Conservation (phyloP, 2,797 vertebrate genomes). For the Petrocephalus sullivani region DNA sequence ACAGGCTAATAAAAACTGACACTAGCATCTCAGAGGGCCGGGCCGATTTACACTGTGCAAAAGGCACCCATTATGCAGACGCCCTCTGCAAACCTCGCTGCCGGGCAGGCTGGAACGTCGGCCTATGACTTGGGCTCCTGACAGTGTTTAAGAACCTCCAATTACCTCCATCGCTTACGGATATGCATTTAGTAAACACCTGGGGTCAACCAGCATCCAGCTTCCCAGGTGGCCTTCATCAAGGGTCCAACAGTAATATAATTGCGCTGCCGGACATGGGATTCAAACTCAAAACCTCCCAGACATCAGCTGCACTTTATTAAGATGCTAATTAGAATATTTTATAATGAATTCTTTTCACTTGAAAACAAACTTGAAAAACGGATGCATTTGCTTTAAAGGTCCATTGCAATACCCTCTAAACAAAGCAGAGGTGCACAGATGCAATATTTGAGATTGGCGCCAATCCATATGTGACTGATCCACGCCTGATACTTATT, state of each 20-base stretch:
- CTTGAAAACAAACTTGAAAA: background rate
- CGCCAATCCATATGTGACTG: background rate
- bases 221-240: background rate
- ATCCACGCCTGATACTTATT: background rate
- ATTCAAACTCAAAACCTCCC: background rate
- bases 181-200: background rate
- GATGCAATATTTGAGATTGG: background rate
- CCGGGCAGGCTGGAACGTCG: no score
- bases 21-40: constrained; percentile 39
- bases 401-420: background rate
- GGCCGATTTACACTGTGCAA: background rate
- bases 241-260: background rate
- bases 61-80: background rate
- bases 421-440: background rate
- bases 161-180: background rate
- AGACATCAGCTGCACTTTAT: background rate
- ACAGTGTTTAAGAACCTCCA: background rate
- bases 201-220: background rate
- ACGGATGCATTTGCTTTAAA: background rate
- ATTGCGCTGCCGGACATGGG: background rate
- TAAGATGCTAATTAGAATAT: background rate
- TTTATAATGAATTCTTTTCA: background rate
- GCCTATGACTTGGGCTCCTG: background rate
- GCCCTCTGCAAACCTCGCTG: background rate
- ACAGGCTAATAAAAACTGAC: constrained; percentile 40